Evolutionary conservation across 1,140 invertebrate genomes (phyloP), one percentile per base, ranked within the genome.

Genomic region (Brachionus calyciflorus): DNA sequence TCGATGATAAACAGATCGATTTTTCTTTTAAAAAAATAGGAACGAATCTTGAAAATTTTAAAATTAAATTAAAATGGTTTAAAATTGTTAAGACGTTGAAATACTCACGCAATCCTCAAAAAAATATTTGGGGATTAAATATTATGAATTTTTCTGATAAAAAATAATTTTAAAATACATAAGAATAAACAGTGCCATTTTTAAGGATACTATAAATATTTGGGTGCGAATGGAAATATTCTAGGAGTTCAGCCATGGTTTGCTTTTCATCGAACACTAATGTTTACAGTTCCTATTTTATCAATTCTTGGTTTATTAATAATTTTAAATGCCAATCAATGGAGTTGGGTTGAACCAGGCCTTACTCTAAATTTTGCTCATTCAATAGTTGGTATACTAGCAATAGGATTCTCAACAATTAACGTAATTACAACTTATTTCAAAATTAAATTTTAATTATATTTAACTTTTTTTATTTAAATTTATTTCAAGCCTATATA

Each of bases 201-300:
- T 21, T 28, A 55, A 55, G 53, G 57, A 63, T 63, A 63, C 19
- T 63, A 37, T 19, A 63, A 63, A 63, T 63, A 37, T 40, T 63
- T 63, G 17, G 21, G 40, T 37, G 21, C 28, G 14, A 10, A 70
- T 6, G 21, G 48, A 30, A 48, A 12, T 3, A 30, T 46, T n/a
- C 10, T 46, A 7, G 41, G 40, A 7, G 19, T n/a, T n/a, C 21
- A 48, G 1, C 37, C 48, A 17, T 70, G 68, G 68, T 70, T 70
- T 46, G 24, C 12, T n/a, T 1, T 70, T 12, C 68, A 70, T 12
- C 41, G 68, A 70, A 14, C 40, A 1, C 14, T 24, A 3, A 70
- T 70, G 68, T 14, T 44, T 26, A 17, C 48, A 30, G 48, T 70
- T 26, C 41, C 68, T 7, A 70, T 70, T 12, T 49, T 70, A 17